Base-by-base conservation (phyloP, 1,140 invertebrate species). In the Sipha flava region DNA sequence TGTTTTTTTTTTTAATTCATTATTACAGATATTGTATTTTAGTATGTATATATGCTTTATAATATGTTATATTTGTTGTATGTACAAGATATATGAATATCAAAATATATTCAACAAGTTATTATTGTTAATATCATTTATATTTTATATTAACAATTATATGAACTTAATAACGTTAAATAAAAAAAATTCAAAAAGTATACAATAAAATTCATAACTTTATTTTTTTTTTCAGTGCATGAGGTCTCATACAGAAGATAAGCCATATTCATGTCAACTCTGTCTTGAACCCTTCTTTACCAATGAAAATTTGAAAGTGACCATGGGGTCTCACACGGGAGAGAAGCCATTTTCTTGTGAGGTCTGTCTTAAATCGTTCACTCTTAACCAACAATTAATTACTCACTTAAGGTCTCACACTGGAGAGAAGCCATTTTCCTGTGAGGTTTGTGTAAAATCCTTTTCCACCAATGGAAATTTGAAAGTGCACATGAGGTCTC, bases 401-500 rank as follows among this genome's bases (percentile, higher is more conserved):
- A 54, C 52, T 26, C 52, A 54, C 52, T 23, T 23, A 26, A 54
- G 52, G 52, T 57, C 75, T 26, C 75, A 79, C 9, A 79, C 75
- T 21, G 75, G 75, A 34, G 75, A 79, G 75, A 54, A 59, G 37
- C 75, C 75, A 40, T 79, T 54, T 59, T 52, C 43, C 9, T 79
- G 75, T 59, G 75, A 73, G 6, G 26, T 73, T 16, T 73, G 70
- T 49, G 12, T 49, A 72, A 21, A 64, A 47, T 66, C 37, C 23
- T 80, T 80, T 14, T 70, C 26, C n/a, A 68, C 79, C 23, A 70
- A 66, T 43, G 68, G 45, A 18, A 72, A 72, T 18, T 59, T 82
- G 14, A 70, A 81, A 62, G 73, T 79, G 54, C 82, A 83, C 47
- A 79, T 72, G 23, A 26, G 77, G 14, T 80, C 72, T 26, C 82